These are phyloP conservation scores for Helicoverpa armigera DNA, from an alignment of 1,140 invertebrate genomes.

Conservation along the genomic window DNA sequence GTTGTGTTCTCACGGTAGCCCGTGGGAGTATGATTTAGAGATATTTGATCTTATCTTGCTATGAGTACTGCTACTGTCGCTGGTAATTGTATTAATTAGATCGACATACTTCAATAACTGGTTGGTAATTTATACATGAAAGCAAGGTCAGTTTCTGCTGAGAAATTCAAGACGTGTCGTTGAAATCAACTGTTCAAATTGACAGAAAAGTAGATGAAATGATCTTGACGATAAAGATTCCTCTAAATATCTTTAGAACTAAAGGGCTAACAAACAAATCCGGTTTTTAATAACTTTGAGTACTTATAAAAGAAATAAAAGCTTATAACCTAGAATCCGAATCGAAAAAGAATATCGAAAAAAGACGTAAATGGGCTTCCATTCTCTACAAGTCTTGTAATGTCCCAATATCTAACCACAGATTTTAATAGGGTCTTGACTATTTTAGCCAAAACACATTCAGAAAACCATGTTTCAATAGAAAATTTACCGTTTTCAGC, in stretches of 20 bases:
- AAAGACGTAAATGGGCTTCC: no score
- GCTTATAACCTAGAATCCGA: not conserved
- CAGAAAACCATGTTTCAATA: no score
- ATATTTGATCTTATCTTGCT: conserved; percentile 5
- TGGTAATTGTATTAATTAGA: conserved; percentile 46
- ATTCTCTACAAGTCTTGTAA: no score
- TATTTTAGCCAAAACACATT: no score
- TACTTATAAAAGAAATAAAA: not conserved
- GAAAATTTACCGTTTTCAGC: no score
- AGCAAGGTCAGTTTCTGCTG: not conserved
- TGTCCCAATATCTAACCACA: no score
- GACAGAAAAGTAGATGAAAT: not conserved
- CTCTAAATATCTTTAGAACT: not conserved
- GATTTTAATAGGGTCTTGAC: no score
- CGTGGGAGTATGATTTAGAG: conserved; percentile 35
- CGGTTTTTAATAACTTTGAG: not conserved
- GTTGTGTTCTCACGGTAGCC: conserved; percentile 14
- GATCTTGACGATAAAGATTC: not conserved
- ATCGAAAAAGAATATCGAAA: no score
- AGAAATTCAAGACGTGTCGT: not conserved
- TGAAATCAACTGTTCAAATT: not conserved
- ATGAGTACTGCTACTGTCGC: conserved; percentile 42
- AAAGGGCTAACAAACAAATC: not conserved
- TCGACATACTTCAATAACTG: not conserved
- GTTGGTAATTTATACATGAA: conserved; percentile 29